These are phyloP conservation scores for Cataglyphis albicans DNA, from an alignment of 2,888 invertebrate genomes.

Conservation along the genomic window DNA sequence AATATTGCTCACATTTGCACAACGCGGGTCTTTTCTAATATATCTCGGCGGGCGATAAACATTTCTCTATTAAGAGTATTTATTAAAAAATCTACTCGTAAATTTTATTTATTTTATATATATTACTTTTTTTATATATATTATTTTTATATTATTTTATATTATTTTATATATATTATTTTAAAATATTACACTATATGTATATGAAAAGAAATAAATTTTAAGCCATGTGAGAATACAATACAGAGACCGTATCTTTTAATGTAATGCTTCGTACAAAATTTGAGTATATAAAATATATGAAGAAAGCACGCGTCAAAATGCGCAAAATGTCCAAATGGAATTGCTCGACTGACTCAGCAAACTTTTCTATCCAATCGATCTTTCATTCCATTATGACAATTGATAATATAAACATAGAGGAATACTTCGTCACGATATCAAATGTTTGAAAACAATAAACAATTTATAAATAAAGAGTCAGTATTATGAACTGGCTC, in stretches of 20 bases:
- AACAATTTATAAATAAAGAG: not conserved
- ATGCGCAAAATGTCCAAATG: constrained; percentile 35
- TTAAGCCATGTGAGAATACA: not conserved
- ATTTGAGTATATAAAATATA: constrained; percentile 13
- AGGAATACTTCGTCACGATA: not conserved
- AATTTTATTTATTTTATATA: constrained; percentile 5
- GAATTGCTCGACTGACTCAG: constrained; percentile 26
- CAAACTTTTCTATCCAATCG: constrained; percentile 46
- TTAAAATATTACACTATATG: not conserved
- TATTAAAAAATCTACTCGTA: constrained; percentile 6
- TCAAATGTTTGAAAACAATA: too few relatives aligned
- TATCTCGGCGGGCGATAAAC: not conserved
- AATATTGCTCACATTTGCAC: not conserved
- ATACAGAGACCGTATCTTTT: not conserved
- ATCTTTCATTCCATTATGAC: constrained; percentile 50
- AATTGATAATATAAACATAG: constrained; percentile 6
- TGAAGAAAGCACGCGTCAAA: not conserved
- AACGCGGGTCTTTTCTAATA: not conserved
- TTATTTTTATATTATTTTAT: too few relatives aligned
- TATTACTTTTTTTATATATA: too few relatives aligned
- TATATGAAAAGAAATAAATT: not conserved
- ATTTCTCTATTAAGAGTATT: not conserved
- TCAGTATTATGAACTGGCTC: not conserved
- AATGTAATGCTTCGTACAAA: not conserved
- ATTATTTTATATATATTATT: too few relatives aligned